Percentiles rank a stretch among this genome's conserved stretches.
These are phyloP conservation scores for Montipora sp. DNA, from an alignment of 64 coral and sea anemone species.

Conservation along the genomic window DNA sequence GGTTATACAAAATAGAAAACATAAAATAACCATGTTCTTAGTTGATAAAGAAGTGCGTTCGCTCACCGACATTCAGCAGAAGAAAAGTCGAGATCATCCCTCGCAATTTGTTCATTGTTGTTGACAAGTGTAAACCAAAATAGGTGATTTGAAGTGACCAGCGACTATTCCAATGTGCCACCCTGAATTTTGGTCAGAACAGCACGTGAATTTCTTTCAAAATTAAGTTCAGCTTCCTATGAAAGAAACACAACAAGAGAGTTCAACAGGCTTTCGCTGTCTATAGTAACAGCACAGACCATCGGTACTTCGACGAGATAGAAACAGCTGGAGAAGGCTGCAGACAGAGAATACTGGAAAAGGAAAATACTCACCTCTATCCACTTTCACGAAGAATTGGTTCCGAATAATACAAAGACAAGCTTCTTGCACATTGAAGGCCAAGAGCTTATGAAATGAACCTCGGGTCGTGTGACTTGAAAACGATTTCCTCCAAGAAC, in stretches of 20 bases:
- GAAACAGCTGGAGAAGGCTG: too few relatives aligned
- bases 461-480: neutral
- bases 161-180: neutral
- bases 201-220: neutral
- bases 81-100: neutral
- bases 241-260: neutral
- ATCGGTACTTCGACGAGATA: too few relatives aligned
- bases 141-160: neutral
- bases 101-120: neutral
- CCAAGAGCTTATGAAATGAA: neutral
- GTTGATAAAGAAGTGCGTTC: neutral
- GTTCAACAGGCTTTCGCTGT: neutral
- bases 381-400: neutral
- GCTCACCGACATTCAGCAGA: slow-evolving; percentile 5
- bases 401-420: neutral
- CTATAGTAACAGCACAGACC: too few relatives aligned
- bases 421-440: neutral
- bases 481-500: neutral
- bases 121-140: slow-evolving; percentile 14
- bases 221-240: neutral
- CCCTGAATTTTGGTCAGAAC: neutral
- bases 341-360: neutral
- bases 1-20: neutral
- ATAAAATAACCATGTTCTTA: neutral
- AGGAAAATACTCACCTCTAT: too few relatives aligned